phyloP scores from a whole-genome alignment of 2,888 invertebrate species.

The Myopa tessellatipennis region DNA sequence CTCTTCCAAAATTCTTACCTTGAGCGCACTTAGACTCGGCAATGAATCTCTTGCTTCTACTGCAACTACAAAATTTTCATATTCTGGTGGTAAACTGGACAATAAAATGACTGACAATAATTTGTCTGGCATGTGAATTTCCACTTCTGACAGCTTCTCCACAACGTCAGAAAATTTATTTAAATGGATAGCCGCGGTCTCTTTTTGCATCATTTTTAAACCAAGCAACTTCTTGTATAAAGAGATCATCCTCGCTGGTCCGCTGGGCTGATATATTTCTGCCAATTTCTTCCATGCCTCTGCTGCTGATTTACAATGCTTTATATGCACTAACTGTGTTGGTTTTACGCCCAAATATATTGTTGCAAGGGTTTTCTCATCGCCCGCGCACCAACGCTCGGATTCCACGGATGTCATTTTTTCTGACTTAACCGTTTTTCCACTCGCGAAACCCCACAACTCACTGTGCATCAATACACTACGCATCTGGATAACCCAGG shows the following conservation, averaged over 20 bases:
- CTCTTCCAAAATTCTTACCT: slow-evolving; percentile 39
- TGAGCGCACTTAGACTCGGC: slow-evolving; percentile 32
- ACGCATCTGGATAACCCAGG: background rate
- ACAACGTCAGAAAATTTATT: slow-evolving; percentile 39
- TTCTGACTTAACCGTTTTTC: background rate
- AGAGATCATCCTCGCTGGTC: slow-evolving; percentile 38
- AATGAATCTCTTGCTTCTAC: slow-evolving; percentile 42
- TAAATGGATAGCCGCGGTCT: slow-evolving; percentile 26
- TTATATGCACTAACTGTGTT: slow-evolving; percentile 14
- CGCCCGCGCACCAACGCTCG: background rate
- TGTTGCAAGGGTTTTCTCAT: slow-evolving; percentile 19
- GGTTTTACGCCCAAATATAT: slow-evolving; percentile 18
- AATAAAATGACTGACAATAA: slow-evolving; percentile 42
- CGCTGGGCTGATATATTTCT: slow-evolving; percentile 40
- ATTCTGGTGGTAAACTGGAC: slow-evolving; percentile 36
- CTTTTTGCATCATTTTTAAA: slow-evolving; percentile 28
- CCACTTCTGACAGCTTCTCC: slow-evolving; percentile 33
- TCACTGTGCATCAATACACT: background rate
- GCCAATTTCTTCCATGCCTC: slow-evolving; percentile 36
- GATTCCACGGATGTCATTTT: background rate
- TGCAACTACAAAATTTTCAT: slow-evolving; percentile 43
- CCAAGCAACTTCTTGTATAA: slow-evolving; percentile 42
- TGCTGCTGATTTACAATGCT: slow-evolving; percentile 33
- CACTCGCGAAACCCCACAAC: slow-evolving; percentile 18
- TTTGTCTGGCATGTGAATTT: slow-evolving; percentile 29